phyloP scores from a whole-genome alignment of 2,113 vertebrate genomes.

The Axis porcinus region DNA sequence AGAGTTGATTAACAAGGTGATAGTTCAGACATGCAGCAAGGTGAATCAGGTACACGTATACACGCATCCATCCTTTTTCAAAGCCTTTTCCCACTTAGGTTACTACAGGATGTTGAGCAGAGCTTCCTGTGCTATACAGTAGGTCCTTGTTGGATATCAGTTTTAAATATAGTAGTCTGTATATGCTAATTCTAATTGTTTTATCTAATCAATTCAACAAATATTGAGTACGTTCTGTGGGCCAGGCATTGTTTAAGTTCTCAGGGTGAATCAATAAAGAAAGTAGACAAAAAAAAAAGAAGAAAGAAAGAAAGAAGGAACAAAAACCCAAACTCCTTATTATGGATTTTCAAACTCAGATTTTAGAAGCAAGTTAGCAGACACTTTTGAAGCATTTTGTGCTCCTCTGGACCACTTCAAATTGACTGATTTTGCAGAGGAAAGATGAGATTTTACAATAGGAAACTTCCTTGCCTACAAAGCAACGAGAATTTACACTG shows the following conservation, averaged over 20 bases:
- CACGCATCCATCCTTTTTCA: too few species aligned
- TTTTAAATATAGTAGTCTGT: neutral
- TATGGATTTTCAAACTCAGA: neutral
- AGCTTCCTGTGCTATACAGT: too few species aligned
- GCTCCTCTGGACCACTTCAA: neutral
- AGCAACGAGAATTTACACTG: neutral
- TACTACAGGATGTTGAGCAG: too few species aligned
- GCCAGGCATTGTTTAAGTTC: neutral
- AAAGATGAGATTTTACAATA: neutral
- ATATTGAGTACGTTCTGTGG: neutral
- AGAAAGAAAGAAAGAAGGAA: neutral
- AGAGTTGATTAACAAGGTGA: too few species aligned
- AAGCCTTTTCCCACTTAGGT: too few species aligned
- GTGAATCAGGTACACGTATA: too few species aligned
- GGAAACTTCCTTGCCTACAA: neutral
- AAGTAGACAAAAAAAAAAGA: neutral
- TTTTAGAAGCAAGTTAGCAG: neutral
- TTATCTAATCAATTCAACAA: neutral
- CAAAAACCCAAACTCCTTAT: neutral
- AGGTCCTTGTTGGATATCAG: neutral
- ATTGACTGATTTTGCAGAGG: neutral
- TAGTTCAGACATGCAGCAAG: too few species aligned
- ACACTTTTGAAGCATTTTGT: neutral
- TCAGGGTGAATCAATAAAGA: neutral
- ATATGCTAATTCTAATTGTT: neutral